Percentiles rank a stretch among this genome's conserved stretches.
Conservation (phyloP, 2,797 vertebrate genomes). For the Centropyge bicolor region DNA sequence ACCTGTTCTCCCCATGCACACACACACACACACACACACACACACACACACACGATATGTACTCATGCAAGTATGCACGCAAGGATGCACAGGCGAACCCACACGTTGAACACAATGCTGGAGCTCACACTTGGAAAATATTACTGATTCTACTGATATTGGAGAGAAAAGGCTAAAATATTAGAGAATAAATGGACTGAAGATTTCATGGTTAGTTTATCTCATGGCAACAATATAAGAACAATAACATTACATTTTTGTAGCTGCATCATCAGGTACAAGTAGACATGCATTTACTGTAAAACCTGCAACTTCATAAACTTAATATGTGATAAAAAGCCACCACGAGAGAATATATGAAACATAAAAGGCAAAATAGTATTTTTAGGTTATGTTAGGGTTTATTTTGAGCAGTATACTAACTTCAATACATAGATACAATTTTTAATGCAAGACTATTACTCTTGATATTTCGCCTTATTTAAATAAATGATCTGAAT, state of each 20-base stretch:
- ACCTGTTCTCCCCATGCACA: slow-evolving; percentile 47
- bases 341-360: too few species aligned
- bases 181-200: not conserved
- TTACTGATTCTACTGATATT: not conserved
- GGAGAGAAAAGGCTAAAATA: not conserved
- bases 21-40: slow-evolving; percentile 3
- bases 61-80: not conserved
- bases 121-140: not conserved
- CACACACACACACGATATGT: not conserved
- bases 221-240: not conserved
- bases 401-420: not conserved
- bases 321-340: not conserved
- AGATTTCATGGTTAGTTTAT: not conserved
- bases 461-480: not conserved
- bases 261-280: not conserved
- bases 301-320: not conserved
- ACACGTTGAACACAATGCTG: slow-evolving; percentile 4
- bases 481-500: not conserved
- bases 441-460: not conserved
- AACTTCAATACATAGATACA: not conserved
- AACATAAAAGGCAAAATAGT: not conserved
- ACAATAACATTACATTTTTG: not conserved
- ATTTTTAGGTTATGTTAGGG: not conserved
- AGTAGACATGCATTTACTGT: not conserved
- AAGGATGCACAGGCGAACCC: not conserved